Conservation (phyloP, 2,797 vertebrate genomes). For the Myotis planiceps region DNA sequence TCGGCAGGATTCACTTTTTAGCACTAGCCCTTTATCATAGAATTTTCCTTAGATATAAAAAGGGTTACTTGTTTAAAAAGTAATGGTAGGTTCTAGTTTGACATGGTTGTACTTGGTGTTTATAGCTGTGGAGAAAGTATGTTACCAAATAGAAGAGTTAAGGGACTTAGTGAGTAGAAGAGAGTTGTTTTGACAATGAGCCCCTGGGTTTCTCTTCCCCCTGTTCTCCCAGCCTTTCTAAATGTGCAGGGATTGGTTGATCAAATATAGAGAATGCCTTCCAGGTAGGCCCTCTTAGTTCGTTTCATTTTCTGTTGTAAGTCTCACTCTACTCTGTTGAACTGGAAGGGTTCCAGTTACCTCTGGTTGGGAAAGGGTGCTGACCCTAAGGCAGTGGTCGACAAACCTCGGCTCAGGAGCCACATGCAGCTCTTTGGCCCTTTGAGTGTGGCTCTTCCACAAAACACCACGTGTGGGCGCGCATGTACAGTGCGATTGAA, state of each 20-base stretch:
- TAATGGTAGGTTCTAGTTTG: neutral
- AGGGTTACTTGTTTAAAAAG: neutral
- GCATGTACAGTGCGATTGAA: no score
- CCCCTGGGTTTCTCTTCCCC: neutral
- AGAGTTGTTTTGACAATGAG: neutral
- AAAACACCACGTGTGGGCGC: no score
- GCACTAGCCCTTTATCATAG: neutral
- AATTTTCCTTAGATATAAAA: neutral
- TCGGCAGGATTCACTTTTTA: slow-evolving; percentile 43
- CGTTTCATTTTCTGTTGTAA: neutral
- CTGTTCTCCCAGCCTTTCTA: neutral
- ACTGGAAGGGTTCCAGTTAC: neutral
- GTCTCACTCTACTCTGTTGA: neutral
- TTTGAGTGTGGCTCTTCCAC: no score
- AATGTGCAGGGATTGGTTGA: neutral
- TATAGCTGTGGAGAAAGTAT: neutral
- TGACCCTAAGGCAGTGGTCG: neutral
- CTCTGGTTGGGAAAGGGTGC: neutral
- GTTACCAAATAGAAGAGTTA: neutral
- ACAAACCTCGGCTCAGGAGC: no score
- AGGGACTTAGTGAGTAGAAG: neutral
- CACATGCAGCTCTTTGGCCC: no score
- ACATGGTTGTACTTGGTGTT: neutral
- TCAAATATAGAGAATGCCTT: neutral
- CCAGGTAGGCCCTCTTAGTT: neutral